A percentile compares a stretch with the other conserved stretches of the same genome.
Conservation (phyloP, 2,797 vertebrate genomes). For the Steatocranus sp. region DNA sequence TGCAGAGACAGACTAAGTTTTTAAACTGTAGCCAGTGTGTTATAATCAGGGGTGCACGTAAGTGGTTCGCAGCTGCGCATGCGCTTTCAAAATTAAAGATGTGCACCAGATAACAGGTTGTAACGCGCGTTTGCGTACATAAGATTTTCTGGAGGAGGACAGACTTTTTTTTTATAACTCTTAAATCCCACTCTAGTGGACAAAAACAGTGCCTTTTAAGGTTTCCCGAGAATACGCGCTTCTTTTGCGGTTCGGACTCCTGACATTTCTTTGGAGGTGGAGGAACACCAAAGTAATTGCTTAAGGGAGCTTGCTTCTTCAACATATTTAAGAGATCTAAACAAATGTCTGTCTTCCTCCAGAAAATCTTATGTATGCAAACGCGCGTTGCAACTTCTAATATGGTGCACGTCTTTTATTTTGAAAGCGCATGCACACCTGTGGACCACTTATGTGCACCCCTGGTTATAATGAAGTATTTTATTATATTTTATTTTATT, state of each 20-base stretch:
- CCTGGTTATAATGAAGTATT: background rate
- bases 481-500: background rate
- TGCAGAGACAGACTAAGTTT: background rate
- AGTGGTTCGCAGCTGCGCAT: background rate
- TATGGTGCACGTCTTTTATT: background rate
- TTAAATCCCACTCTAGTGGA: background rate
- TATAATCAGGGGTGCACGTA: background rate
- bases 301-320: background rate
- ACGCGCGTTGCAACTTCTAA: fast-evolving
- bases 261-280: background rate
- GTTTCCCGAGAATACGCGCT: background rate
- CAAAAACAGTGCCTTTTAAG: background rate
- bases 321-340: background rate
- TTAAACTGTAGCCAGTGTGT: background rate
- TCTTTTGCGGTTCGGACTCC: too few species aligned
- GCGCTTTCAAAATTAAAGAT: background rate
- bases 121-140: fast-evolving
- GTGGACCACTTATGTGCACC: fast-evolving
- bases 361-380: background rate
- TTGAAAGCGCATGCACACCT: background rate
- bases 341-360: background rate
- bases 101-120: background rate
- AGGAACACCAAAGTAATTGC: background rate
- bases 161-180: background rate
- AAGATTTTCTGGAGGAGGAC: background rate